These are phyloP conservation scores for Hippocampus mohnikei DNA, from an alignment of 2,113 vertebrate species.

Conservation along the genomic window DNA sequence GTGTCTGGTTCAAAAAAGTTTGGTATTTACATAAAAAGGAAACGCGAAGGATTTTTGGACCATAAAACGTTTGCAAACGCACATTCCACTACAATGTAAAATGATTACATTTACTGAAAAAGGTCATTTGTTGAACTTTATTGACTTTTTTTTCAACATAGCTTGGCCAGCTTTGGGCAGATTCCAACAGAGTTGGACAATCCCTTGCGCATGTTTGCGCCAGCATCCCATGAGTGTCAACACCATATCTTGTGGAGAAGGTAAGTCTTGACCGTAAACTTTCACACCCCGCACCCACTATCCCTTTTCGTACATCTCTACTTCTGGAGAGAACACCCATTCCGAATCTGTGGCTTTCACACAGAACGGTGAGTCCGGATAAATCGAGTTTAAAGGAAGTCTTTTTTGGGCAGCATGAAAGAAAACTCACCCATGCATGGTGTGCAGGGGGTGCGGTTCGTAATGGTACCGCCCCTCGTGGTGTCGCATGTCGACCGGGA, in stretches of 20 bases:
- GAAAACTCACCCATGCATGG: slow-evolving; percentile 86
- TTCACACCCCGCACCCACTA: slow-evolving; percentile 7
- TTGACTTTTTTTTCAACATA: no score
- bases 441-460: slow-evolving; percentile 88
- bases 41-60: no score
- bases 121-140: no score
- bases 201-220: no score
- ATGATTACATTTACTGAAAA: no score
- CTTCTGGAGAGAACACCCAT: background rate
- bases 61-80: no score
- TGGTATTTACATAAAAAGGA: no score
- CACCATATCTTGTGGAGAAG: background rate
- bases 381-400: background rate
- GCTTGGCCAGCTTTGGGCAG: no score
- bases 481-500: slow-evolving; percentile 94
- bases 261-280: background rate
- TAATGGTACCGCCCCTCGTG: slow-evolving; percentile 97
- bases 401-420: background rate
- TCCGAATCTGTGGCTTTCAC: background rate
- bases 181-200: no score
- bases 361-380: background rate
- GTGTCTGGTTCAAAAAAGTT: no score
- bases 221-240: no score
- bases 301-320: background rate
- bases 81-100: no score